Conservation (phyloP, 1,140 invertebrate genomes). For the Goniozus legneri region DNA sequence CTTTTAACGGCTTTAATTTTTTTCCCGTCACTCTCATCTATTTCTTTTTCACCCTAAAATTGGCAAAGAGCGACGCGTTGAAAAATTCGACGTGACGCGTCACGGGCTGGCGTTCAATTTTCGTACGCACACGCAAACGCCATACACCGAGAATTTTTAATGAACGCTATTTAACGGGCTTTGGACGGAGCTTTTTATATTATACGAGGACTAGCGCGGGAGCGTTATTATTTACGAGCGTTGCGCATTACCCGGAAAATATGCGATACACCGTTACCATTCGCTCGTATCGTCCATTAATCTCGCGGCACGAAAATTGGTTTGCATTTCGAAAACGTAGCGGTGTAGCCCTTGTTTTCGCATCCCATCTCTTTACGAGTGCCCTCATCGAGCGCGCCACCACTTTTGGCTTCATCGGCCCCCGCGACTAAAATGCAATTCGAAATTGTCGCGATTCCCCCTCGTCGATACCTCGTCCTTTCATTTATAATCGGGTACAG, state of each 20-base stretch:
- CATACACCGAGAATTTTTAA: constrained; percentile 26
- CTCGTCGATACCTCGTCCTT: too few species aligned
- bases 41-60: too few species aligned
- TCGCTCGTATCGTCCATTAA: constrained; percentile 39
- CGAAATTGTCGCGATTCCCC: constrained; percentile 17
- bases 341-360: too few species aligned
- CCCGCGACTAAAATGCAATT: constrained; percentile 23
- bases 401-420: constrained; percentile 14
- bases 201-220: constrained; percentile 22
- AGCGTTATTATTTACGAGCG: constrained; percentile 44
- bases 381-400: too few species aligned
- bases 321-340: constrained; percentile 40
- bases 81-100: too few species aligned
- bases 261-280: constrained; percentile 39
- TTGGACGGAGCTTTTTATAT: constrained; percentile 22
- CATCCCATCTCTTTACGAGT: too few species aligned
- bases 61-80: too few species aligned
- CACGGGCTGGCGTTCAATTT: too few species aligned
- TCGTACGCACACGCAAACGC: too few species aligned
- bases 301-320: constrained; percentile 40
- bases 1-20: too few species aligned
- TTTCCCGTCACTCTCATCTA: too few species aligned
- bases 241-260: constrained; percentile 41
- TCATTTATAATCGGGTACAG: too few species aligned
- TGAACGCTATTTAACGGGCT: constrained; percentile 32